Evolutionary conservation across 2,113 vertebrate genomes (phyloP), one percentile per base, ranked within the genome.

Genomic region (Romanogobio albipinnatus): DNA sequence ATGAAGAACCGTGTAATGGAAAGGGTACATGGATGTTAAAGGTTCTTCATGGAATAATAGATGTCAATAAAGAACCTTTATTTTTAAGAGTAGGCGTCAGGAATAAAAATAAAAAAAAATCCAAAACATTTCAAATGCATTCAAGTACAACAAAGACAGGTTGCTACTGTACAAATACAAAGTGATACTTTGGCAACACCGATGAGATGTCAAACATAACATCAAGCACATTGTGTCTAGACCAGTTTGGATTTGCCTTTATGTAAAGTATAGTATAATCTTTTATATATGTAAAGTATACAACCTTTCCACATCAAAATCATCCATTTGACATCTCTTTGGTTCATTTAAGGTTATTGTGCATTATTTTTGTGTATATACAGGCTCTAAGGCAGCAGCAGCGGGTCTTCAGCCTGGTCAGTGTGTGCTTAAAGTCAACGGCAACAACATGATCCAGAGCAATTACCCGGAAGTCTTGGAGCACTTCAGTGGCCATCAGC

Each of bases 401-500:
- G 93, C 93, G 0, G 97, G 98, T 13, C 96, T 99, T 73, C 97
- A 98, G 71, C 95, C 98, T 0, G 98, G 98, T 19, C 98, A 99
- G 89, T 97, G 97, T 66, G 87, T 99, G 90, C 92, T 97, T 86
- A 99, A 99, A 93, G 97, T 99, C 82, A 99, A 95, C 10, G 97
- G 98, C 53, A 96, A 92, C 92, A 98, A 91, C 0, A 93, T 97
- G 89, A 92, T 91, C 80, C 94, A 87, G 24, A 94, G 94, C 2
- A 92, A 93, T 61, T 94, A 95, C 78, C 61, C 91, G 0, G 97
- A 97, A 8, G 97, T 97, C 86, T 94, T 99, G 88, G 97, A 99
- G 80, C 95, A 99, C 90, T 99, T 99, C 80, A 93, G 94, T 43
- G 96, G 96, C 0, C 96, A 96, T 80, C 94, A 94, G 75, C 94